phyloP scores from a whole-genome alignment of 53 echinoderm and acorn worm species.

The Actinopyga echinites region DNA sequence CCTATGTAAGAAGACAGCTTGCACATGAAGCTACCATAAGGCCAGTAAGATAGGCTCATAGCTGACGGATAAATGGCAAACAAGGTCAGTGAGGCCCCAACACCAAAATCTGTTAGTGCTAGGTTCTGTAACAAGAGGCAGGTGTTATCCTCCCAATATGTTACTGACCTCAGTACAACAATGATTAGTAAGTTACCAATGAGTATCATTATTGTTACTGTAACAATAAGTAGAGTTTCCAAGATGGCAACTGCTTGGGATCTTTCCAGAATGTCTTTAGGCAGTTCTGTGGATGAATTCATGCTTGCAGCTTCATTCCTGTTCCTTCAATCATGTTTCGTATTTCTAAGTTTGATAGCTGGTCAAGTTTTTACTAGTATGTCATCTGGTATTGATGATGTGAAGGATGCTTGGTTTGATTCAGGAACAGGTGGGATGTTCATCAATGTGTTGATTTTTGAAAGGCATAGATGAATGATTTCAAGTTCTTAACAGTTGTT shows the following conservation, averaged over 20 bases:
- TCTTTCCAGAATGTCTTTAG: not conserved
- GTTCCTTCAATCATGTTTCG: no score
- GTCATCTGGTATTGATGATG: no score
- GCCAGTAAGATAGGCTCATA: slow-evolving; percentile 11
- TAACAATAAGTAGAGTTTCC: not conserved
- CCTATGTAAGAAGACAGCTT: slow-evolving; percentile 39
- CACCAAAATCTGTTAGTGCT: slow-evolving; percentile 41
- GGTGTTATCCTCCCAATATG: slow-evolving; percentile 20
- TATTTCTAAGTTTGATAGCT: no score
- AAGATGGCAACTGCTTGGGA: not conserved
- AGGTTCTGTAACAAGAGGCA: slow-evolving; percentile 27
- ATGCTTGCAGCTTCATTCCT: no score
- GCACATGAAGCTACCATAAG: slow-evolving; percentile 37
- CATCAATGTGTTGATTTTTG: no score
- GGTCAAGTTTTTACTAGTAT: no score
- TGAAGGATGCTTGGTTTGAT: no score
- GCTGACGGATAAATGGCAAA: slow-evolving; percentile 39
- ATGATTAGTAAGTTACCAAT: slow-evolving; percentile 31
- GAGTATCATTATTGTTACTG: not conserved
- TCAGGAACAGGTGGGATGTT: no score
- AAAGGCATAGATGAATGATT: no score
- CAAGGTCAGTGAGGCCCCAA: slow-evolving; percentile 4
- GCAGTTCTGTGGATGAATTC: no score
- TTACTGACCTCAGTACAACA: not conserved
- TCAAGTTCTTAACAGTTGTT: no score